Evolutionary conservation across 1,140 invertebrate species (phyloP).

Genomic region (Rhopalosiphum padi): DNA sequence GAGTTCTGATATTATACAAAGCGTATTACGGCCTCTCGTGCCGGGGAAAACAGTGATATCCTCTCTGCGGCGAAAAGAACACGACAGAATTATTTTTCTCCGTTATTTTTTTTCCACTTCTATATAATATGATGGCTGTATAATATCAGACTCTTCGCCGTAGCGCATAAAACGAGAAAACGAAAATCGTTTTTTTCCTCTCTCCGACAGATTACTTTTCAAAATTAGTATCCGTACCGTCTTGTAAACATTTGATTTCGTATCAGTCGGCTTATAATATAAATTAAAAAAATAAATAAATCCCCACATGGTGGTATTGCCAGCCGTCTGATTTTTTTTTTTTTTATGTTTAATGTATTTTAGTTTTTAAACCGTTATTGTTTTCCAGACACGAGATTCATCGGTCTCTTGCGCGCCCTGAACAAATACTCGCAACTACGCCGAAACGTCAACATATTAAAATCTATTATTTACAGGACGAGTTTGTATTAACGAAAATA

Average conservation of each 20-base stretch:
- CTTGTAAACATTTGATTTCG: background rate
- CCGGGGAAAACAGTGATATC: background rate
- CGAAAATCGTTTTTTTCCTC: background rate
- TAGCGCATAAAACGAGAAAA: background rate
- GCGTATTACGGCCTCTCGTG: background rate
- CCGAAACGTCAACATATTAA: background rate
- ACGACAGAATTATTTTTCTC: background rate
- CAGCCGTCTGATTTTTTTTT: background rate
- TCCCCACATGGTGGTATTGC: background rate
- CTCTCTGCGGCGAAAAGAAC: background rate
- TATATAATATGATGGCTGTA: too few relatives aligned
- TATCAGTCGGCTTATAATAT: background rate
- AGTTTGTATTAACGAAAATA: background rate
- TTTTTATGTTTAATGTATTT: background rate
- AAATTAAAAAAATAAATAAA: background rate
- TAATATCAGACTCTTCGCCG: background rate
- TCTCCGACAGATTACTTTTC: background rate
- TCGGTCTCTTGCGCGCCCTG: background rate
- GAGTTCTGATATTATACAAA: slow-evolving; percentile 2
- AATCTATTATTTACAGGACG: background rate
- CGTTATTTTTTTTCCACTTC: background rate
- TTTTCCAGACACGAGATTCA: background rate
- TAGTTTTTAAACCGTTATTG: background rate
- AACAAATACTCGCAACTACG: background rate
- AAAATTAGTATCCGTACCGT: background rate